Conservation (phyloP, 2,113 vertebrate species). For the Sorex araneus region DNA sequence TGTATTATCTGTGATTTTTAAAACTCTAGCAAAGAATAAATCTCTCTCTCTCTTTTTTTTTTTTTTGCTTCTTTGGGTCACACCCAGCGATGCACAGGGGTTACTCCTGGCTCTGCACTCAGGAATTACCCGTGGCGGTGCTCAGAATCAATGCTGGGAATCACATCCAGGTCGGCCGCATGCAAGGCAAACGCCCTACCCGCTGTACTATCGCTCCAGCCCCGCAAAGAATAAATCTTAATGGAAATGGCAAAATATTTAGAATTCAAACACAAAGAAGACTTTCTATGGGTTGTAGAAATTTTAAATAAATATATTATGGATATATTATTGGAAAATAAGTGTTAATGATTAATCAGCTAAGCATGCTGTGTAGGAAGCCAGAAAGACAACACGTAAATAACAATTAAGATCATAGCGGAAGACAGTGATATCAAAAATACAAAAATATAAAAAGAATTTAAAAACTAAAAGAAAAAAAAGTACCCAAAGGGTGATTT, state of each 20-base stretch:
- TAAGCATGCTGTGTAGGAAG: neutral
- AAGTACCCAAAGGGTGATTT: neutral
- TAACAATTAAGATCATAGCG: neutral
- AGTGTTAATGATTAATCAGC: neutral
- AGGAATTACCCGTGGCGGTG: too few relatives aligned
- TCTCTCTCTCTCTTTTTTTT: too few relatives aligned
- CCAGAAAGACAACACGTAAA: neutral
- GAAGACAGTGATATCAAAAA: constrained; percentile 26
- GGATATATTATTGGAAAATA: constrained; percentile 15
- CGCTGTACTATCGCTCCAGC: too few relatives aligned
- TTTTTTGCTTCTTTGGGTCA: too few relatives aligned
- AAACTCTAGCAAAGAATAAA: neutral
- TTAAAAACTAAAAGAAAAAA: neutral
- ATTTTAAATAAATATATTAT: neutral
- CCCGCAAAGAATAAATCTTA: neutral
- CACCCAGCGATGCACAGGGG: too few relatives aligned
- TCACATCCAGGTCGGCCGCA: too few relatives aligned
- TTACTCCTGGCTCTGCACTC: too few relatives aligned
- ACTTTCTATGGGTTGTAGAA: neutral
- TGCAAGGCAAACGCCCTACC: too few relatives aligned
- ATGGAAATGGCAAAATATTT: neutral
- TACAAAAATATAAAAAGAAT: neutral
- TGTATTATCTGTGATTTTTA: neutral
- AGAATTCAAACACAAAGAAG: neutral
- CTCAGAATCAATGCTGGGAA: too few relatives aligned